Conservation (phyloP, 1,140 invertebrate genomes). For the Dinoponera quadriceps region DNA sequence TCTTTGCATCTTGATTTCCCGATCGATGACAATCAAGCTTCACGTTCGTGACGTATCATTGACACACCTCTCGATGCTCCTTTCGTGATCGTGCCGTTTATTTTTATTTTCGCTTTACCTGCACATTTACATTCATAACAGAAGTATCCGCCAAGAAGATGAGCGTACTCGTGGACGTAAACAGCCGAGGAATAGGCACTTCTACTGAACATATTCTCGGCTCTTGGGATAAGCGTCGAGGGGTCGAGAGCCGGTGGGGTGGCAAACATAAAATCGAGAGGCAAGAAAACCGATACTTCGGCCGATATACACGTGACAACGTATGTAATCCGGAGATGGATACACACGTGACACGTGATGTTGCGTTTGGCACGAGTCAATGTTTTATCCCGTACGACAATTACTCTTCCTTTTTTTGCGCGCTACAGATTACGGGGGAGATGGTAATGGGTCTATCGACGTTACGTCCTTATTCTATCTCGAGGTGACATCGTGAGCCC, state of each 20-base stretch:
- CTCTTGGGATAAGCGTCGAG: background rate
- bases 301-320: background rate
- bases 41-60: background rate
- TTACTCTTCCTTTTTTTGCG: background rate
- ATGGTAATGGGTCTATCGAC: background rate
- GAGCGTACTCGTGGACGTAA: constrained; percentile 44
- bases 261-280: background rate
- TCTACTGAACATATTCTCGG: constrained; percentile 13
- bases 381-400: constrained; percentile 13
- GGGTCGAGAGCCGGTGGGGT: background rate
- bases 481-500: background rate
- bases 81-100: background rate
- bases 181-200: constrained; percentile 43
- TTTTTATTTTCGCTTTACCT: background rate
- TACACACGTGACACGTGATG: background rate
- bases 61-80: background rate
- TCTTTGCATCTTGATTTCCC: background rate
- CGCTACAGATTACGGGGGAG: background rate
- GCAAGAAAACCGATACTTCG: constrained; percentile 26
- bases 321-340: constrained; percentile 3
- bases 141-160: constrained; percentile 5
- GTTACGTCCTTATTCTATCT: constrained; percentile 3
- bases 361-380: constrained; percentile 14
- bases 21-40: background rate
- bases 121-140: constrained; percentile 18